Base-by-base conservation (phyloP, 2,113 vertebrate species). In the Oxyruncus cristatus region DNA sequence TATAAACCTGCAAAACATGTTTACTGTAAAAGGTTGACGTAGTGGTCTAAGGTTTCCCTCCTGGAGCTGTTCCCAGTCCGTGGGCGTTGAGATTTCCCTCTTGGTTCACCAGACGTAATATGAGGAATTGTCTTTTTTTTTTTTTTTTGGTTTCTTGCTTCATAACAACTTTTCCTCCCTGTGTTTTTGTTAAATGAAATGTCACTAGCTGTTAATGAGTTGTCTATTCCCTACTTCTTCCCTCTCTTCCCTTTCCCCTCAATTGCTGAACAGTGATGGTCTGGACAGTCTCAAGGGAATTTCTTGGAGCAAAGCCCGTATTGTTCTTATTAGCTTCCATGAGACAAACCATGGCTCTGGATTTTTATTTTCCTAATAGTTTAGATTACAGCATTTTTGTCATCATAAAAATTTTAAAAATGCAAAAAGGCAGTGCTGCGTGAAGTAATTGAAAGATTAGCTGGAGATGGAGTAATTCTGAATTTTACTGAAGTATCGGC, bases 41-140 rank as follows among this genome's bases (percentile, higher is more conserved):
- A 98, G 98, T 96, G 98, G 97, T 98, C 98, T 99, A 98, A 99
- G 98, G 98, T 99, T 99, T 99, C 98, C 98, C 98, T 98, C 94
- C 98, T 98, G 98, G 98, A 99, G 96, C 82, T 92, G 89, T 87
- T 98, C 98, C 98, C 98, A 98, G 98, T 97, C 97, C 84, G 95
- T 98, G 98, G 98, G 98, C 82, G 96, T 97, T 97, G 96, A 97
- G 98, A 98, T 98, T 98, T 99, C 98, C 98, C 98, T 98, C 98
- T 98, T 98, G 98, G 98, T 98, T 98, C 98, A 97, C 98, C 95
- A 98, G 98, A 98, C 97, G 98, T 98, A 99, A 99, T 97, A 98
- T 97, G 98, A 98, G 98, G 98, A 98, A 98, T 98, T 97, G 95
- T 97, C 96, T 96, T 92, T 83, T 24, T 39, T 35, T 79, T 80